Evolutionary conservation across 2,113 vertebrate species (phyloP).

Genomic region (Telmatochromis sp.): DNA sequence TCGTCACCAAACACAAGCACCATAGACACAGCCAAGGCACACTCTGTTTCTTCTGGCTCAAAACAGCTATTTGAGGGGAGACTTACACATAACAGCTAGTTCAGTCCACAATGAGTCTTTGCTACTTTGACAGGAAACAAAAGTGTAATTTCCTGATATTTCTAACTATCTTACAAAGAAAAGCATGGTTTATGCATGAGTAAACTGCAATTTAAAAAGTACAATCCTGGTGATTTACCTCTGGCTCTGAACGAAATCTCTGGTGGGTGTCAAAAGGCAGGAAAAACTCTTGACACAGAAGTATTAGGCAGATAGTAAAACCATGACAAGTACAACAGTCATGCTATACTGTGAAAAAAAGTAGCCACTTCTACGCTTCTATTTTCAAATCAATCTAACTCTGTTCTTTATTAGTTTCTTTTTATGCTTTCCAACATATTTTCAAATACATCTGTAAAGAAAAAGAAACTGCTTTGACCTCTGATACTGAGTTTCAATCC

Average conservation of each 20-base stretch:
- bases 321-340: not conserved
- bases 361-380: not conserved
- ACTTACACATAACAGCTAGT: not conserved
- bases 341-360: not conserved
- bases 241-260: not conserved
- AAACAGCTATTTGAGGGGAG: not conserved
- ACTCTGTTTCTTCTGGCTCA: not conserved
- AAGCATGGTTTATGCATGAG: not conserved
- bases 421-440: not conserved
- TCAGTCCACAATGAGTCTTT: not conserved
- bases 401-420: not conserved
- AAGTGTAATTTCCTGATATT: not conserved
- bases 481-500: not conserved
- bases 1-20: not conserved
- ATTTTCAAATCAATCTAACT: not conserved
- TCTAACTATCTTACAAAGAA: not conserved
- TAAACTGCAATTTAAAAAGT: not conserved
- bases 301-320: not conserved
- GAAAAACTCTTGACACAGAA: not conserved
- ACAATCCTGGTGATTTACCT: not conserved
- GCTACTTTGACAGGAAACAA: not conserved
- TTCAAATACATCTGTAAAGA: not conserved
- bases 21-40: not conserved
- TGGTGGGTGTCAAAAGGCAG: not conserved
- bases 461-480: not conserved